A percentile compares a stretch with the other conserved stretches of the same genome.
phyloP scores from a whole-genome alignment of 2,797 vertebrate species.

The Pipistrellus kuhlii region DNA sequence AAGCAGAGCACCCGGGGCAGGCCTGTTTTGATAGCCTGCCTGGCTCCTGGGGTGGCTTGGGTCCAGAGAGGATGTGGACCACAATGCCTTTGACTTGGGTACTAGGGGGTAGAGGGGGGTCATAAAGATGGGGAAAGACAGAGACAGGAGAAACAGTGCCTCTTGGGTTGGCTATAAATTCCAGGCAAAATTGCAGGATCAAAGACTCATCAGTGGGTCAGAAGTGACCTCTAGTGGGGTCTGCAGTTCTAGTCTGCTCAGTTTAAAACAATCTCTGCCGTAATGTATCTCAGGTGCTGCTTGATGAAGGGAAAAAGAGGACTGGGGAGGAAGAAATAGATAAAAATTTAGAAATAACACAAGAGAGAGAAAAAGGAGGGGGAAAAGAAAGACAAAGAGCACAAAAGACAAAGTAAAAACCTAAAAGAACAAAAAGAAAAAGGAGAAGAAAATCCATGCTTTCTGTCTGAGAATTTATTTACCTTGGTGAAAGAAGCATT shows the following conservation, averaged over 20 bases:
- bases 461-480: background rate
- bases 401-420: background rate
- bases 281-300: background rate
- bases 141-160: slow-evolving; percentile 6
- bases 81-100: slow-evolving; percentile 76
- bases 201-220: slow-evolving; percentile 65
- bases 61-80: slow-evolving; percentile 85
- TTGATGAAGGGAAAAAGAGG: background rate
- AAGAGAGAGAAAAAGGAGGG: background rate
- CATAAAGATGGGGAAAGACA: slow-evolving; percentile 66
- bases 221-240: slow-evolving; percentile 84
- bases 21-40: slow-evolving; percentile 74
- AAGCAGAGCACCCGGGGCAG: slow-evolving; percentile 58
- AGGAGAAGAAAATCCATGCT: background rate
- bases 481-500: background rate
- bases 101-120: background rate
- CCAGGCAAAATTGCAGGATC: background rate
- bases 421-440: background rate
- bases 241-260: background rate
- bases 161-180: background rate
- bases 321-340: background rate
- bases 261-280: background rate
- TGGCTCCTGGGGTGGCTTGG: slow-evolving; percentile 75
- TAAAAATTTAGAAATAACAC: background rate
- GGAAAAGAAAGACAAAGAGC: background rate